Evolutionary conservation across 2,797 vertebrate species (phyloP).

Genomic region (Numenius phaeopus): DNA sequence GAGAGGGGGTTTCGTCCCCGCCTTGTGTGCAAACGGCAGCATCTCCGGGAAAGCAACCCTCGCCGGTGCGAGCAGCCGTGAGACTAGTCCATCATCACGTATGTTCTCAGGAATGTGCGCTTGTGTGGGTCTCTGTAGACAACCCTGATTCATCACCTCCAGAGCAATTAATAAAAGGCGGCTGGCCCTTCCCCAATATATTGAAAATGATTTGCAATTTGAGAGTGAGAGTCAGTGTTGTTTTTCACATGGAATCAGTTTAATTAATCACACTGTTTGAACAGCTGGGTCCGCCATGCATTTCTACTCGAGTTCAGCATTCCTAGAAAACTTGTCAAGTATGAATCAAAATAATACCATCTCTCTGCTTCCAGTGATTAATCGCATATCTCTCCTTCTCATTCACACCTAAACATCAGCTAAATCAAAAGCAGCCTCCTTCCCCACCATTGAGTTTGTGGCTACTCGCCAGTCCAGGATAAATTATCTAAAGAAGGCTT

Average conservation of each 20-base stretch:
- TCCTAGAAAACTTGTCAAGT: slow-evolving; percentile 83
- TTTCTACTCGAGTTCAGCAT: slow-evolving; percentile 81
- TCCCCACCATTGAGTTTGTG: slow-evolving; percentile 17
- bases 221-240: slow-evolving; percentile 82
- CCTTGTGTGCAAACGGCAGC: slow-evolving; percentile 32
- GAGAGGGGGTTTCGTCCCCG: not conserved
- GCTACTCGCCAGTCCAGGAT: slow-evolving; percentile 33
- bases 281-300: slow-evolving; percentile 91
- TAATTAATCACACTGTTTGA: slow-evolving; percentile 99
- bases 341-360: slow-evolving; percentile 86
- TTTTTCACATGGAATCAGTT: slow-evolving; percentile 98
- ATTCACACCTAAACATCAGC: slow-evolving; percentile 80
- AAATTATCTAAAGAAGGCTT: slow-evolving; percentile 60
- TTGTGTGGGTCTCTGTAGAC: slow-evolving; percentile 66
- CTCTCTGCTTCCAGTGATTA: slow-evolving; percentile 78
- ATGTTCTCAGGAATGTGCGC: slow-evolving; percentile 56
- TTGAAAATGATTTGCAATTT: slow-evolving; percentile 82
- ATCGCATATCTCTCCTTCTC: slow-evolving; percentile 75
- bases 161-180: slow-evolving; percentile 72
- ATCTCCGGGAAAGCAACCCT: not conserved
- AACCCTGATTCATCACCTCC: slow-evolving; percentile 76
- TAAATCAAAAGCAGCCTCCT: slow-evolving; percentile 78
- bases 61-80: not conserved
- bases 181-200: slow-evolving; percentile 73
- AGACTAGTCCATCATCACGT: slow-evolving; percentile 51